phyloP scores from a whole-genome alignment of 2,113 vertebrate genomes.

The Myiozetetes cayanensis region DNA sequence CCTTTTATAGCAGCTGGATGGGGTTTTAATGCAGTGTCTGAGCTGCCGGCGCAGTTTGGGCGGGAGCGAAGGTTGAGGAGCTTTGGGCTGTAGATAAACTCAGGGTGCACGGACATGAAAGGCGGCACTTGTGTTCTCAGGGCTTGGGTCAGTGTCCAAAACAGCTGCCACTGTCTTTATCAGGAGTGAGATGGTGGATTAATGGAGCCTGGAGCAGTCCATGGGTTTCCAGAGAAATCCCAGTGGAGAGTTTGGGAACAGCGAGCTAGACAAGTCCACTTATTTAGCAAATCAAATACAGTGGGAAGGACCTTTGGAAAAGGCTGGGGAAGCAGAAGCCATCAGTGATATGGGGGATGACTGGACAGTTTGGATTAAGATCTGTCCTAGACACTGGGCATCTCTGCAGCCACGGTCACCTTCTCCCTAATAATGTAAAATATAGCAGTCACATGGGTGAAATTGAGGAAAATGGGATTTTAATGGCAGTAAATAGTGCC shows the following conservation, averaged over 20 bases:
- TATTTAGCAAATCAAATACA: background rate
- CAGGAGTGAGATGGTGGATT: background rate
- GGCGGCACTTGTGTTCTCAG: background rate
- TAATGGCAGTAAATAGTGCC: background rate
- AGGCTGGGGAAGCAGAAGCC: background rate
- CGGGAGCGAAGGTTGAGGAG: accelerated
- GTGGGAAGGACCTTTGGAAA: background rate
- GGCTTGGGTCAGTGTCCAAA: background rate
- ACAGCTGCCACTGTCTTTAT: background rate
- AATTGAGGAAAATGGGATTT: background rate
- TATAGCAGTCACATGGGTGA: background rate
- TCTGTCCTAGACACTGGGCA: background rate
- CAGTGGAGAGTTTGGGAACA: background rate
- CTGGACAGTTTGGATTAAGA: background rate
- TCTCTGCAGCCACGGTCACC: background rate
- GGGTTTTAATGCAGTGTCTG: conserved; percentile 39
- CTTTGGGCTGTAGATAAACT: background rate
- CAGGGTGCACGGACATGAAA: background rate
- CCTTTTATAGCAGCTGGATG: conserved; percentile 33
- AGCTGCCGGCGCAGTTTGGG: accelerated
- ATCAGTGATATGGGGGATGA: background rate
- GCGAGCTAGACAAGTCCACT: background rate
- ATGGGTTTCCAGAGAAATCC: background rate
- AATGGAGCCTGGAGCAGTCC: background rate
- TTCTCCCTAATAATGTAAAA: background rate